These are phyloP conservation scores for Bothrops jararaca DNA, from an alignment of 2,113 vertebrate species.

Conservation along the genomic window DNA sequence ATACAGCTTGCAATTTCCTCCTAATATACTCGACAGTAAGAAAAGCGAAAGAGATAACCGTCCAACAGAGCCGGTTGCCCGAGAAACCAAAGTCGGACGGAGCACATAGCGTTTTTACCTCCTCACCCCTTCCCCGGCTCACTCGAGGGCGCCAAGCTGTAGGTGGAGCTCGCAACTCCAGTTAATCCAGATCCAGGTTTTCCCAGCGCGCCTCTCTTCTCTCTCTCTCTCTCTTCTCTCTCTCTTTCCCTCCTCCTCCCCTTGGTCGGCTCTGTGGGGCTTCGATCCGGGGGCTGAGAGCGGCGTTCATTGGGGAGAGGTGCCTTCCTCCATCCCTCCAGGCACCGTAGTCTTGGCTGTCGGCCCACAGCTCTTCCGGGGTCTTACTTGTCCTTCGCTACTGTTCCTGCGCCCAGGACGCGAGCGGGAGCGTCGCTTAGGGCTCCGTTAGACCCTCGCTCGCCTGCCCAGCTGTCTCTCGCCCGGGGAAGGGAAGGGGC, in stretches of 20 bases:
- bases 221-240: background rate
- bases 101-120: background rate
- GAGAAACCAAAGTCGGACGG: background rate
- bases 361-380: background rate
- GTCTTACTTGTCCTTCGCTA: background rate
- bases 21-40: background rate
- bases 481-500: background rate
- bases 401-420: background rate
- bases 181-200: slow-evolving; percentile 67
- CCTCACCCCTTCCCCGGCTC: background rate
- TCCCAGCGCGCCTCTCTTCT: slow-evolving; percentile 25
- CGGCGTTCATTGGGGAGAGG: background rate
- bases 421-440: background rate
- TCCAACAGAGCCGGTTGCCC: background rate
- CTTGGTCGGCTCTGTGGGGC: slow-evolving; percentile 29
- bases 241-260: background rate
- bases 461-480: slow-evolving; percentile 20
- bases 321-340: background rate
- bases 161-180: slow-evolving; percentile 68
- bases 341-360: background rate
- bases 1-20: too few relatives aligned
- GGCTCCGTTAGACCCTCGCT: background rate
- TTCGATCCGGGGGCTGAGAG: background rate
- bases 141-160: slow-evolving; percentile 44
- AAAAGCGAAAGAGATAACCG: background rate